Evolutionary conservation across 2,888 invertebrate genomes (phyloP), one percentile per base, ranked within the genome.

Genomic region (Rhingia rostrata): DNA sequence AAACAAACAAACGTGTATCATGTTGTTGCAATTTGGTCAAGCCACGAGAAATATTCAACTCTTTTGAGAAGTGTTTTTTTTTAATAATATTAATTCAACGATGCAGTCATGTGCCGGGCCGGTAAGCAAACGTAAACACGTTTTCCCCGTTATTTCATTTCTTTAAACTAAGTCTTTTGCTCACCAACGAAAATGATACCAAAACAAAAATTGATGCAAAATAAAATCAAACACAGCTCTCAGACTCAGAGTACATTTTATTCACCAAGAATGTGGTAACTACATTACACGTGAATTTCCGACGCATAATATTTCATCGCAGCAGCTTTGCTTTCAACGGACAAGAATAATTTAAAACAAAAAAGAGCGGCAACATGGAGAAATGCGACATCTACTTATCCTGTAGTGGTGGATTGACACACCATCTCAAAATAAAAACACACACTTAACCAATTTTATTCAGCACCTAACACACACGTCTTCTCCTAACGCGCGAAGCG

Each of bases 301-400:
- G 83, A 83, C 79, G 83, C 83, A 79, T 39, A 12, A 33, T 47
- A 49, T 63, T 6, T 9, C 78, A 60, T 78, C 66, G 82, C 82
- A 60, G 9, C 37, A n/a, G 32, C 41, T 35, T 22, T n/a, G 39
- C 30, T 67, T 22, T 33, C 39, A 60, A 53, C 53, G 54, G 41
- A 39, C 6, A 4, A 41, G 14, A 33, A 56, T 41, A 33, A 22
- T 22, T 33, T 45, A 41, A 10, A 47, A 6, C 47, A 14, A 30
- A 32, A 64, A 30, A 53, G 67, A 67, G 72, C 74, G 54, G 47
- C 56, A 75, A 47, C 67, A 47, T 43, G 73, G 73, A 35, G 64
- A 69, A 81, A 39, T 6, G 7, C n/a, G 1, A 51, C n/a, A 33
- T 7, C 37, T n/a, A 10, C 51, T n/a, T 22, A n/a, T n/a, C 12